Evolutionary conservation across 2,888 invertebrate species (phyloP).

Genomic region (Actias luna): DNA sequence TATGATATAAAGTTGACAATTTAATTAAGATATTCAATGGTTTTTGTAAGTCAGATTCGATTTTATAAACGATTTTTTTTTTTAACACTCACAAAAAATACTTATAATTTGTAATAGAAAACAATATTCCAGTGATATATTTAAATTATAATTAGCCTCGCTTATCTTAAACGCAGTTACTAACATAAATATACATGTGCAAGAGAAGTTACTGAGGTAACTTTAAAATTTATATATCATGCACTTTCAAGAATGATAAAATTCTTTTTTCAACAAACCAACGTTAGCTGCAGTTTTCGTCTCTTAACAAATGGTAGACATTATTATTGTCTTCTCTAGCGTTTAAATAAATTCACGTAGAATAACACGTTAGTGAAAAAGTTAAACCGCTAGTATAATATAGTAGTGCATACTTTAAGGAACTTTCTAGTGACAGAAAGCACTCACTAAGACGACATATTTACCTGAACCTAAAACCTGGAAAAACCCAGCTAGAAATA

Average conservation of each 20-base stretch:
- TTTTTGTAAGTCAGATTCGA: no score
- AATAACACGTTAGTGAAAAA: slow-evolving; percentile 68
- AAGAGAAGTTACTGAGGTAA: slow-evolving; percentile 46
- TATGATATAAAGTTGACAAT: no score
- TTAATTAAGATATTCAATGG: no score
- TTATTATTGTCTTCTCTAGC: slow-evolving; percentile 73
- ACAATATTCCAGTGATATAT: no score
- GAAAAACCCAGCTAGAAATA: no score
- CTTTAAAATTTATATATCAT: slow-evolving; percentile 67
- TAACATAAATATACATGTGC: slow-evolving; percentile 42
- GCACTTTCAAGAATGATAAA: slow-evolving; percentile 60
- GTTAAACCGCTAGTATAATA: slow-evolving; percentile 63
- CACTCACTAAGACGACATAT: not conserved
- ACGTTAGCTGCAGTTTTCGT: slow-evolving; percentile 67
- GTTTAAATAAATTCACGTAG: slow-evolving; percentile 75
- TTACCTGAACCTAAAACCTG: not conserved
- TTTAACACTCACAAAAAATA: no score
- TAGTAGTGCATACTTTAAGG: slow-evolving; percentile 61
- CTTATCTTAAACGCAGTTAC: slow-evolving; percentile 50
- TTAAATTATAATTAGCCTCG: no score
- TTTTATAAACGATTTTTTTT: no score
- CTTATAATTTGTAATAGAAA: no score
- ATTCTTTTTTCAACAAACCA: slow-evolving; percentile 63
- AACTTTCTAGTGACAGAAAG: slow-evolving; percentile 40
- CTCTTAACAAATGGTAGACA: slow-evolving; percentile 77